Conservation (phyloP, 2,888 invertebrate genomes). For the Petrolisthes cinctipes region DNA sequence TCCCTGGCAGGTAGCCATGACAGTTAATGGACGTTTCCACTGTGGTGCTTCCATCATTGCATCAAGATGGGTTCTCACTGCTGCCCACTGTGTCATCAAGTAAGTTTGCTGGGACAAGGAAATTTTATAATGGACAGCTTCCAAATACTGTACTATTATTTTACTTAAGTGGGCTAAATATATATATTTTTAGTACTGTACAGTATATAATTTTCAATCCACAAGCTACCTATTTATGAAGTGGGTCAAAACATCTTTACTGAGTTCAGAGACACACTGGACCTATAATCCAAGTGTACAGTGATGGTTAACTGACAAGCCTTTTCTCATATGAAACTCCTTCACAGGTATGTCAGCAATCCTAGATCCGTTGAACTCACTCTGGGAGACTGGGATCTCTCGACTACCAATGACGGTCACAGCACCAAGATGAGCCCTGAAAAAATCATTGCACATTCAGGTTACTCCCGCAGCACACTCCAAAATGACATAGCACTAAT, state of each 20-base stretch:
- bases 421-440: background rate
- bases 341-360: slow-evolving; percentile 16
- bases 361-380: background rate
- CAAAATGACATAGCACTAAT: slow-evolving; percentile 61
- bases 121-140: background rate
- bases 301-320: background rate
- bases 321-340: background rate
- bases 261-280: too few species aligned
- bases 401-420: slow-evolving; percentile 17
- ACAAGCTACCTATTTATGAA: too few species aligned
- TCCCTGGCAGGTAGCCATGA: slow-evolving; percentile 70
- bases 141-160: background rate
- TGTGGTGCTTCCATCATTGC: slow-evolving; percentile 70
- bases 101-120: slow-evolving; percentile 18
- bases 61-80: slow-evolving; percentile 69
- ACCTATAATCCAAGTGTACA: too few species aligned
- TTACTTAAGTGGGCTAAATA: background rate
- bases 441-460: slow-evolving; percentile 41
- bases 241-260: too few species aligned
- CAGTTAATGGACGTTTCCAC: slow-evolving; percentile 69
- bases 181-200: too few species aligned
- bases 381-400: slow-evolving; percentile 51
- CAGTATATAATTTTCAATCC: too few species aligned
- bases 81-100: slow-evolving; percentile 69
- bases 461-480: slow-evolving; percentile 52